These are phyloP conservation scores for Carassius auratus DNA, from an alignment of 2,113 vertebrate species.

Conservation along the genomic window DNA sequence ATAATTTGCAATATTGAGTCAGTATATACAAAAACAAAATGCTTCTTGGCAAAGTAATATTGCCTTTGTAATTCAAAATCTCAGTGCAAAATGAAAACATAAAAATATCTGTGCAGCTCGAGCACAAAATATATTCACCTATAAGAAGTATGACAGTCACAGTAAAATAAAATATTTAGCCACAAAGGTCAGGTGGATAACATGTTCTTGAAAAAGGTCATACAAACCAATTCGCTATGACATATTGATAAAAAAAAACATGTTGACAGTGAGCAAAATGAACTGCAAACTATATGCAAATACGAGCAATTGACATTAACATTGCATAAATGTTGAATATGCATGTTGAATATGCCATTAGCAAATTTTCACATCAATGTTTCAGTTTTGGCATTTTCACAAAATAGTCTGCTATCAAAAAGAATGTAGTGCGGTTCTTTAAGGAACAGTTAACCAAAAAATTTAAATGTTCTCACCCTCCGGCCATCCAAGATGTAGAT, in stretches of 20 bases:
- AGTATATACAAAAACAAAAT: conserved; percentile 29
- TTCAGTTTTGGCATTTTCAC: background rate
- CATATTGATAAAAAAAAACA: conserved; percentile 1
- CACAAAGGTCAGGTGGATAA: conserved; percentile 27
- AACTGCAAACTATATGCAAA: conserved; percentile 37
- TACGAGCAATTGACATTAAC: conserved; percentile 23
- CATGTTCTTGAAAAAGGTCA: conserved; percentile 17
- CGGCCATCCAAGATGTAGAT: no score
- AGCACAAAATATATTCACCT: conserved; percentile 36
- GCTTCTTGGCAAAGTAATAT: conserved; percentile 29
- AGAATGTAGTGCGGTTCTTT: background rate
- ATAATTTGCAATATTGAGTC: conserved; percentile 16
- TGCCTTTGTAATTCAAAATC: conserved; percentile 44
- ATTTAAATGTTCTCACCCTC: no score
- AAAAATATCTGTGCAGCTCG: conserved; percentile 40
- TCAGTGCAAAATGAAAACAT: conserved; percentile 44
- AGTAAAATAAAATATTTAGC: conserved; percentile 35
- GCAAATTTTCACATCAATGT: background rate
- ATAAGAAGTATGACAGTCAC: conserved; percentile 42
- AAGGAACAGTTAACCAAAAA: no score
- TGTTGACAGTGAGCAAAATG: conserved; percentile 7
- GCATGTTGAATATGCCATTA: conserved; percentile 12
- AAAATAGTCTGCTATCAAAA: conserved; percentile 15
- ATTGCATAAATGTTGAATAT: background rate
- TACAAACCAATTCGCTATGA: conserved; percentile 22